phyloP scores from a whole-genome alignment of 1,140 invertebrate genomes.

The Dendroctonus valens region DNA sequence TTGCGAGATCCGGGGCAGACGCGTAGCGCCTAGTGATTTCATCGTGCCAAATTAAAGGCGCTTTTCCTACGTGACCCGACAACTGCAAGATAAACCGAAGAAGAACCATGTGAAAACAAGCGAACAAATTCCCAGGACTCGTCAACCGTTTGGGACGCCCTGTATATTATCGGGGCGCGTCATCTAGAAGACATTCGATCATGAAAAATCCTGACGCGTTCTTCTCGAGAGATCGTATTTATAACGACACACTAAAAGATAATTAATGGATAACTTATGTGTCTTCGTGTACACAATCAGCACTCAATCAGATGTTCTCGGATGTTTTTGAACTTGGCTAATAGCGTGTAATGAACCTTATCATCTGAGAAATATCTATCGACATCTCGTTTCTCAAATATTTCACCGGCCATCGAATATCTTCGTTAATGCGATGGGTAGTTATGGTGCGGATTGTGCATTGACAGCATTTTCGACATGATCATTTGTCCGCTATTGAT shows the following conservation, averaged over 20 bases:
- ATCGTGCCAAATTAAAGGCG: not conserved
- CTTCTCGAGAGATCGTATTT: conserved; percentile 2
- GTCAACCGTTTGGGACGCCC: too few relatives aligned
- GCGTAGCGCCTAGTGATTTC: conserved; percentile 10
- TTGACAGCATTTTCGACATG: too few relatives aligned
- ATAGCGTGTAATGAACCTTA: conserved; percentile 31
- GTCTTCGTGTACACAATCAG: conserved; percentile 27
- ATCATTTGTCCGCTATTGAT: too few relatives aligned
- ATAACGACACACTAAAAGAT: conserved; percentile 20
- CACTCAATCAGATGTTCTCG: conserved; percentile 24
- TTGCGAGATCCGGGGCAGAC: conserved; percentile 7
- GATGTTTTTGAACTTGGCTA: conserved; percentile 22
- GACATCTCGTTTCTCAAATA: conserved; percentile 17
- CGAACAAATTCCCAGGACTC: too few relatives aligned
- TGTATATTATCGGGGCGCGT: too few relatives aligned
- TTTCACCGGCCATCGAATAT: conserved; percentile 1
- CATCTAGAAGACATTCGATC: too few relatives aligned
- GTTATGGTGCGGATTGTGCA: too few relatives aligned
- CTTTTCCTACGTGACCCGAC: too few relatives aligned
- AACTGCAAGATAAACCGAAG: too few relatives aligned
- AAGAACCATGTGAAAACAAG: too few relatives aligned
- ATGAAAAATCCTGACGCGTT: too few relatives aligned
- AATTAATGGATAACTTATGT: conserved; percentile 26
- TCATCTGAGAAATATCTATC: conserved; percentile 20
- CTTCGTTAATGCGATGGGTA: too few relatives aligned